phyloP scores from a whole-genome alignment of 2,797 vertebrate genomes.

The Arremon brunneinucha region DNA sequence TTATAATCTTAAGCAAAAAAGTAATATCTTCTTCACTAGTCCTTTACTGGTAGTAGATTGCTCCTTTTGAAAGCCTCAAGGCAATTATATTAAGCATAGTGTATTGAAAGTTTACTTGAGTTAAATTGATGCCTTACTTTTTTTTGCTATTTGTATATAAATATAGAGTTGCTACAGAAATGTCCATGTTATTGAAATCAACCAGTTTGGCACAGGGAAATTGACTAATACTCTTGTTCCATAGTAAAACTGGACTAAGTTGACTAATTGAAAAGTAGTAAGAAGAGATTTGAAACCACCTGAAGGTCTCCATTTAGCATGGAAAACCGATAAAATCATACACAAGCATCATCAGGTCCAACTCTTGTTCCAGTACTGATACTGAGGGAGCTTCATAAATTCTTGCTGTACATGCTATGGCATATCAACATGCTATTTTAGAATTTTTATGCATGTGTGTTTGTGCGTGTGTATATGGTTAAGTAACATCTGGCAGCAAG shows the following conservation, averaged over 20 bases:
- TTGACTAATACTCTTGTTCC: neutral
- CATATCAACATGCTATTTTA: neutral
- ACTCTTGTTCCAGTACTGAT: neutral
- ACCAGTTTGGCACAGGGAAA: neutral
- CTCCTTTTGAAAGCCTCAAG: neutral
- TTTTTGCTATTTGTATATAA: neutral
- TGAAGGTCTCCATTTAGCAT: neutral
- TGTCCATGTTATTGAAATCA: neutral
- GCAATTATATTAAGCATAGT: fast-evolving
- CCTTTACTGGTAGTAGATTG: neutral
- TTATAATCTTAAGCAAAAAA: neutral
- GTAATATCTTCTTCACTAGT: neutral
- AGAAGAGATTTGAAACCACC: neutral
- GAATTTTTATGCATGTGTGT: neutral
- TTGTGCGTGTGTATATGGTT: neutral
- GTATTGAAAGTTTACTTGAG: neutral
- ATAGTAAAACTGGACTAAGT: neutral
- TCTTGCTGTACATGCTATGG: neutral
- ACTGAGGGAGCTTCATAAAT: neutral
- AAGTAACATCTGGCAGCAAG: neutral
- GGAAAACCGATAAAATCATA: neutral
- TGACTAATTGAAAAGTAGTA: fast-evolving
- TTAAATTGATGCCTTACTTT: neutral
- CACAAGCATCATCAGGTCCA: fast-evolving
- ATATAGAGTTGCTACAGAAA: neutral